Conservation (phyloP, 1,140 invertebrate genomes). For the Phortica variegata region DNA sequence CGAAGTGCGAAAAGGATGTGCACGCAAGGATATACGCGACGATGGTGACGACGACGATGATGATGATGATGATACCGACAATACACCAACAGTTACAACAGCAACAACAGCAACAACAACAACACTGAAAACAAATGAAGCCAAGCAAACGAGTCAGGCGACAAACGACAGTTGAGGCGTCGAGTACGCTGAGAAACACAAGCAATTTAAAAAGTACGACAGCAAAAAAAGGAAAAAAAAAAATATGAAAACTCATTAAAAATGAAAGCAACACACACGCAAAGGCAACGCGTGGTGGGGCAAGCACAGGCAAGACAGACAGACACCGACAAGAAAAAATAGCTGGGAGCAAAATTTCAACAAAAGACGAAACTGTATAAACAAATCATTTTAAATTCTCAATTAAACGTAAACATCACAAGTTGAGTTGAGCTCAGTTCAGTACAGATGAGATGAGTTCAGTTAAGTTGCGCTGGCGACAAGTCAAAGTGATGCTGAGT, state of each 20-base stretch:
- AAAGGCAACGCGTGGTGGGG: not conserved
- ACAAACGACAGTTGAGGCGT: no score
- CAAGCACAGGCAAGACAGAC: conserved; percentile 6
- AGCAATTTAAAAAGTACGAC: conserved; percentile 11
- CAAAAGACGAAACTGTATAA: conserved; percentile 41
- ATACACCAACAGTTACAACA: conserved; percentile 1
- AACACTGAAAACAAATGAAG: conserved; percentile 9
- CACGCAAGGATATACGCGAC: conserved; percentile 22
- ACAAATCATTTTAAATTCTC: conserved; percentile 54
- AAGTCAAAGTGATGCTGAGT: no score
- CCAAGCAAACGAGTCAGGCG: conserved; percentile 17
- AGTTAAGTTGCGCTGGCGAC: no score
- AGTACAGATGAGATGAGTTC: not conserved
- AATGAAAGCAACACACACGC: conserved; percentile 35
- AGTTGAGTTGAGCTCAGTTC: conserved; percentile 3
- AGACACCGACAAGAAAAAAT: not conserved
- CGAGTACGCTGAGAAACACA: no score
- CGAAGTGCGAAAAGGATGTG: conserved; percentile 22
- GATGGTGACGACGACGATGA: no score
- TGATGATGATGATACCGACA: not conserved
- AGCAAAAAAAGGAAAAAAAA: conserved; percentile 37
- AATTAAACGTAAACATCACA: conserved; percentile 43
- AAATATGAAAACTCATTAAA: conserved; percentile 53
- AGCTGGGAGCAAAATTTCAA: conserved; percentile 17
- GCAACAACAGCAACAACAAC: no score